A percentile compares a stretch with the other conserved stretches of the same genome.
These are phyloP conservation scores for Litoditis marina DNA, from an alignment of 2,888 invertebrate species.

Conservation along the genomic window DNA sequence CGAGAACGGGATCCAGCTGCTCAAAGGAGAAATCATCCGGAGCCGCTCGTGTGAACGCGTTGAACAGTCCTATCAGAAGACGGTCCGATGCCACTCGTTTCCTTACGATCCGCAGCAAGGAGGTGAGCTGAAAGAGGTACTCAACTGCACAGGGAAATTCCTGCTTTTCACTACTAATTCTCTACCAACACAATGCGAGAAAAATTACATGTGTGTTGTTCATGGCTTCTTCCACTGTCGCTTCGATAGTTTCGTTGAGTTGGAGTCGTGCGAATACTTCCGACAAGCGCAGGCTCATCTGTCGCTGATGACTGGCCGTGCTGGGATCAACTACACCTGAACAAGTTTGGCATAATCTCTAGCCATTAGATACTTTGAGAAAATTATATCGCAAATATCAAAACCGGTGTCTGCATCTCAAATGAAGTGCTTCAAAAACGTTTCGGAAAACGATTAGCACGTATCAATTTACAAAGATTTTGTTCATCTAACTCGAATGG, in stretches of 20 bases:
- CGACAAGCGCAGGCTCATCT: constrained; percentile 61
- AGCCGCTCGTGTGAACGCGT: constrained; percentile 44
- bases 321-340: constrained; percentile 46
- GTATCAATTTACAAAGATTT: too few relatives aligned
- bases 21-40: constrained; percentile 47
- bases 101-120: constrained; percentile 60
- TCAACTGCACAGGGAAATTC: too few relatives aligned
- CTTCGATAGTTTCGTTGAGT: constrained; percentile 62
- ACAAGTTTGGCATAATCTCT: too few relatives aligned
- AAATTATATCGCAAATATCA: too few relatives aligned
- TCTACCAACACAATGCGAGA: too few relatives aligned
- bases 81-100: constrained; percentile 63
- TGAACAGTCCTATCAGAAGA: constrained; percentile 55
- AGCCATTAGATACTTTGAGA: too few relatives aligned
- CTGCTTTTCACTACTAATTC: too few relatives aligned
- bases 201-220: constrained; percentile 60
- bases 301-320: constrained; percentile 62
- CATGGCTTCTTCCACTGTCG: constrained; percentile 60
- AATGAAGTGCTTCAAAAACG: too few relatives aligned
- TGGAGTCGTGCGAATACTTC: constrained; percentile 63
- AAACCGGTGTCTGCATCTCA: too few relatives aligned
- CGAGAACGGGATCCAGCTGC: constrained; percentile 53
- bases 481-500: too few relatives aligned
- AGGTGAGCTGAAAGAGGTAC: constrained; percentile 50
- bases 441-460: too few relatives aligned